A percentile compares a stretch with the other conserved stretches of the same genome.
phyloP scores from a whole-genome alignment of 2,113 vertebrate genomes.

The Ivindomyrus marchei region DNA sequence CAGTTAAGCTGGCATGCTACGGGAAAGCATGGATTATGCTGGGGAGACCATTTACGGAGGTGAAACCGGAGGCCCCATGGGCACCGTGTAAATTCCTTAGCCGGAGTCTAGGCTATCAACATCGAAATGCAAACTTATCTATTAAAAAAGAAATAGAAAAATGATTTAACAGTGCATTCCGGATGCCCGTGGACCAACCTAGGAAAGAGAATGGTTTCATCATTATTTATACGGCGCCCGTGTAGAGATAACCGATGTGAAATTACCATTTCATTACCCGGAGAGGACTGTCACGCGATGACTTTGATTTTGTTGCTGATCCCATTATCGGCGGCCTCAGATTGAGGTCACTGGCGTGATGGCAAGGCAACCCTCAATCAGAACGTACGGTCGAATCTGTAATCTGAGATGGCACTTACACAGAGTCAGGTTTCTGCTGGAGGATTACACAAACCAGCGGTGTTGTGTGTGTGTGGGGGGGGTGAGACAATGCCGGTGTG shows the following conservation, averaged over 20 bases:
- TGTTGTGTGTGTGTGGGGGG: too few relatives aligned
- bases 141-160: constrained; percentile 2
- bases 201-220: neutral
- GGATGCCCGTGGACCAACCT: neutral
- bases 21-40: neutral
- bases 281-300: neutral
- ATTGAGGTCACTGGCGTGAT: neutral
- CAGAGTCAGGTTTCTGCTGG: neutral
- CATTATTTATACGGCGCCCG: neutral
- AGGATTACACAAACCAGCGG: neutral
- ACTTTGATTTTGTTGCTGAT: constrained; percentile 9
- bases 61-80: neutral
- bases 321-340: neutral
- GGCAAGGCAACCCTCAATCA: neutral
- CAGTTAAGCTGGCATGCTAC: neutral
- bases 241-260: neutral
- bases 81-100: neutral
- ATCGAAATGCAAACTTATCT: neutral
- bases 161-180: neutral
- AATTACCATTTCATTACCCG: constrained; percentile 9
- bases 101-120: neutral
- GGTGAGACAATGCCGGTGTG: neutral
- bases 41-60: neutral
- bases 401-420: neutral
- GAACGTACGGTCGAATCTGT: neutral